Conservation (phyloP, 2,797 vertebrate genomes). For the Esox masquinongy region DNA sequence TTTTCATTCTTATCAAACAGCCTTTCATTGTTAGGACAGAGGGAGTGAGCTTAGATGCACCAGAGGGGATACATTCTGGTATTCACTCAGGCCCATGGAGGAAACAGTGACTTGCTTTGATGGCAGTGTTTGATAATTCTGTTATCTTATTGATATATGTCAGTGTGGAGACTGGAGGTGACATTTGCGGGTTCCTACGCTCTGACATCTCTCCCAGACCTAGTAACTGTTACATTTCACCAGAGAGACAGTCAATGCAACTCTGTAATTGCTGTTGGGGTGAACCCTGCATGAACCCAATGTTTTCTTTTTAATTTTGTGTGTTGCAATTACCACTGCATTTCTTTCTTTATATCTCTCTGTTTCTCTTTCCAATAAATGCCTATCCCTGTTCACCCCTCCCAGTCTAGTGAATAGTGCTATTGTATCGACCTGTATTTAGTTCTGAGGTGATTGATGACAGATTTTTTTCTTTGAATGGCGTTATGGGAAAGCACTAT, state of each 20-base stretch:
- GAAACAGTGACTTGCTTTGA: constrained; percentile 13
- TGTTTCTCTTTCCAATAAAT: neutral
- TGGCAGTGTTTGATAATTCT: constrained; percentile 24
- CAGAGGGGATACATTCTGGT: constrained; percentile 12
- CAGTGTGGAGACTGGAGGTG: constrained; percentile 13
- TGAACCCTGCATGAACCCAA: neutral
- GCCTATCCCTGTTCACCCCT: neutral
- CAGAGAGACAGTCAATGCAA: neutral
- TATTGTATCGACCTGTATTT: neutral
- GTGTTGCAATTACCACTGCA: neutral
- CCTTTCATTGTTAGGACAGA: neutral
- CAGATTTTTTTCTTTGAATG: neutral
- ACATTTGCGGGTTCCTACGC: constrained; percentile 7
- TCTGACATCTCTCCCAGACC: neutral
- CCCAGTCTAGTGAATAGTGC: neutral
- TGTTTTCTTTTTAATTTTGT: neutral
- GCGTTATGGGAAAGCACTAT: neutral
- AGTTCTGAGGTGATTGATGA: neutral
- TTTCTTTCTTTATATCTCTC: neutral
- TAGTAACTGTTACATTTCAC: neutral
- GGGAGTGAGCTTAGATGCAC: neutral
- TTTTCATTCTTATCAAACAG: constrained; percentile 27
- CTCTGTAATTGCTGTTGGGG: neutral
- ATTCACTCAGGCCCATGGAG: neutral
- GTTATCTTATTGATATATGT: constrained; percentile 29